Evolutionary conservation across 1,140 invertebrate species (phyloP).

Genomic region (Drosophila bipectinata): DNA sequence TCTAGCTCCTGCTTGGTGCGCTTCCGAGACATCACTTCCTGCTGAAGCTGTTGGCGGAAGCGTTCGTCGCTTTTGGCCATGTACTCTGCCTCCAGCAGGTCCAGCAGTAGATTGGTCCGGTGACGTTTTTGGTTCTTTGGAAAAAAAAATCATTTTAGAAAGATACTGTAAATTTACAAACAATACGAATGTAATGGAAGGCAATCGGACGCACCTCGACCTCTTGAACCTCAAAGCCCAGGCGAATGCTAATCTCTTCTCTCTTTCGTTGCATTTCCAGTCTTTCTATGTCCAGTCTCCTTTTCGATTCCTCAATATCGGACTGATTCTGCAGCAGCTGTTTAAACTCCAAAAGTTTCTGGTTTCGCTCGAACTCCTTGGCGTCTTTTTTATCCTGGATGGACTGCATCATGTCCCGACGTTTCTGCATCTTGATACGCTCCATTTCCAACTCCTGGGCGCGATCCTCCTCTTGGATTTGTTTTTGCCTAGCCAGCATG

Average conservation of each 20-base stretch:
- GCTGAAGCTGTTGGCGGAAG: constrained; percentile 59
- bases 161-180: neutral
- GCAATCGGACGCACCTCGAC: constrained; percentile 34
- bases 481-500: constrained; percentile 36
- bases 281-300: constrained; percentile 12
- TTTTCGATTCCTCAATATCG: constrained; percentile 18
- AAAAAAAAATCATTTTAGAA: neutral
- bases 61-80: constrained; percentile 60
- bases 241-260: constrained; percentile 45
- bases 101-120: constrained; percentile 48
- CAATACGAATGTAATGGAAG: neutral
- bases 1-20: constrained; percentile 52
- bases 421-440: constrained; percentile 35
- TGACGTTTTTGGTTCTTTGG: constrained; percentile 47
- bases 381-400: constrained; percentile 40
- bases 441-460: constrained; percentile 19
- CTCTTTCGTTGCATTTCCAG: constrained; percentile 28
- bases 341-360: constrained; percentile 8
- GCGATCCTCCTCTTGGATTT: constrained; percentile 52
- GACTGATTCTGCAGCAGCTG: constrained; percentile 19
- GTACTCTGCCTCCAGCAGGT: constrained; percentile 67
- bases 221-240: constrained; percentile 53
- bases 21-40: constrained; percentile 42
- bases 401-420: constrained; percentile 24
- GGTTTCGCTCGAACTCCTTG: constrained; percentile 13